Conservation (phyloP, 2,888 invertebrate species). For the Amphimallon solstitiale region DNA sequence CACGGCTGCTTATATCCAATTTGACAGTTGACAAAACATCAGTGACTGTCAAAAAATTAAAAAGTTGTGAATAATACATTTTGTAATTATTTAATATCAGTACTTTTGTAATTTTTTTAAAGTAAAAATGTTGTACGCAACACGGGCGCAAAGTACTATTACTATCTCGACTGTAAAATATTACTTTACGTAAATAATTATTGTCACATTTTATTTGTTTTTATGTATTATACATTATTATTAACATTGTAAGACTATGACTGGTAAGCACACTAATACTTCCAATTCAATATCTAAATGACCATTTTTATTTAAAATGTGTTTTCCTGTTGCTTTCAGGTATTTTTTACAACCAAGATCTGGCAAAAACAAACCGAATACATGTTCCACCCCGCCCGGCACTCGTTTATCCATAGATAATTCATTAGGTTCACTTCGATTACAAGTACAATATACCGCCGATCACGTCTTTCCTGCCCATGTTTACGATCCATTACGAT, state of each 20-base stretch:
- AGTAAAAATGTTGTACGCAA: too few relatives aligned
- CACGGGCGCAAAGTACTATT: too few relatives aligned
- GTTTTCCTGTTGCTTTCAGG: slow-evolving; percentile 64
- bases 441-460: slow-evolving; percentile 87
- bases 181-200: slow-evolving; percentile 2
- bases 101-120: too few relatives aligned
- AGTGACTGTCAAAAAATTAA: too few relatives aligned
- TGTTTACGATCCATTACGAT: slow-evolving; percentile 81
- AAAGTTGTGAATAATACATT: too few relatives aligned
- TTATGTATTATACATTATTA: too few relatives aligned
- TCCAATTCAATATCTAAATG: not conserved
- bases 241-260: too few relatives aligned
- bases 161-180: too few relatives aligned
- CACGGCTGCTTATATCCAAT: too few relatives aligned
- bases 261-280: not conserved
- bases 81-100: too few relatives aligned
- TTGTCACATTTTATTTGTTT: too few relatives aligned
- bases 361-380: slow-evolving; percentile 68
- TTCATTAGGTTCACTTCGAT: slow-evolving; percentile 82
- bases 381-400: slow-evolving; percentile 79
- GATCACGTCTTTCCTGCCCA: slow-evolving; percentile 89
- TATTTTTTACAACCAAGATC: slow-evolving; percentile 80
- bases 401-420: slow-evolving; percentile 74
- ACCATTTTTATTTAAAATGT: slow-evolving; percentile 9
- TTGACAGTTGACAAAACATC: too few relatives aligned